A percentile compares a stretch with the other conserved stretches of the same genome.
phyloP scores from a whole-genome alignment of 2,888 invertebrate species.

The Trachelus iudaicus region DNA sequence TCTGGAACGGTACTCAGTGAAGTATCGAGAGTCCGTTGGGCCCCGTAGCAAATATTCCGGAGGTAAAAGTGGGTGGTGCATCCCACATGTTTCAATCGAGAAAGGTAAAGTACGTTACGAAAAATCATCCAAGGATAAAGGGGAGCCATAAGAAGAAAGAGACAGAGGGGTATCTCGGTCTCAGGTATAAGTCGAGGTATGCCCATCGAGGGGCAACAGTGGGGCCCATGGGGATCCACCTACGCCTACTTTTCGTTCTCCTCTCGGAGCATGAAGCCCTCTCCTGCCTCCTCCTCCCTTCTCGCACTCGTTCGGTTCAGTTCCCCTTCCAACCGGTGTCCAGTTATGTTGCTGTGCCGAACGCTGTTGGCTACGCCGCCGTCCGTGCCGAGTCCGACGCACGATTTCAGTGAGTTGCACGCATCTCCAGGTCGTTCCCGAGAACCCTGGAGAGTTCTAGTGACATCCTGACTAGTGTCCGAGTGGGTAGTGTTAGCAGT shows the following conservation, averaged over 20 bases:
- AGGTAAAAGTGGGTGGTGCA: background rate
- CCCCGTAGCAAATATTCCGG: background rate
- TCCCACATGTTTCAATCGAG: background rate
- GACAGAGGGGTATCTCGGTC: background rate
- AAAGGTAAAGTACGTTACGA: background rate
- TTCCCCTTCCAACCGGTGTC: slow-evolving; percentile 63
- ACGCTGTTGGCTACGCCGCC: slow-evolving; percentile 35
- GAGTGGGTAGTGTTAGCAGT: slow-evolving; percentile 9
- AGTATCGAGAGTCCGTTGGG: background rate
- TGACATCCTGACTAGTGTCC: slow-evolving; percentile 14
- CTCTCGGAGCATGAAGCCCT: slow-evolving; percentile 5
- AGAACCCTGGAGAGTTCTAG: slow-evolving; percentile 3
- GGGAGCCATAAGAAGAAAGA: background rate
- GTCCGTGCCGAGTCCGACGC: slow-evolving; percentile 23
- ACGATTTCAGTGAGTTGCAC: background rate
- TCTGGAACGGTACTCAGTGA: background rate
- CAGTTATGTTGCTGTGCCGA: slow-evolving; percentile 63
- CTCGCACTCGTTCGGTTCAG: slow-evolving; percentile 47
- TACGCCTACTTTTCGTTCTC: slow-evolving; percentile 25
- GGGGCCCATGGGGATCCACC: slow-evolving; percentile 21
- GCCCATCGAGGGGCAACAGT: slow-evolving; percentile 6
- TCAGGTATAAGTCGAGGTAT: background rate
- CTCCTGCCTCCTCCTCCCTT: slow-evolving; percentile 16
- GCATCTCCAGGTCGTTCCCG: slow-evolving; percentile 1
- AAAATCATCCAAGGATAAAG: background rate